Evolutionary conservation across 2,113 vertebrate species (phyloP).

Genomic region (Harpagus bidentatus): DNA sequence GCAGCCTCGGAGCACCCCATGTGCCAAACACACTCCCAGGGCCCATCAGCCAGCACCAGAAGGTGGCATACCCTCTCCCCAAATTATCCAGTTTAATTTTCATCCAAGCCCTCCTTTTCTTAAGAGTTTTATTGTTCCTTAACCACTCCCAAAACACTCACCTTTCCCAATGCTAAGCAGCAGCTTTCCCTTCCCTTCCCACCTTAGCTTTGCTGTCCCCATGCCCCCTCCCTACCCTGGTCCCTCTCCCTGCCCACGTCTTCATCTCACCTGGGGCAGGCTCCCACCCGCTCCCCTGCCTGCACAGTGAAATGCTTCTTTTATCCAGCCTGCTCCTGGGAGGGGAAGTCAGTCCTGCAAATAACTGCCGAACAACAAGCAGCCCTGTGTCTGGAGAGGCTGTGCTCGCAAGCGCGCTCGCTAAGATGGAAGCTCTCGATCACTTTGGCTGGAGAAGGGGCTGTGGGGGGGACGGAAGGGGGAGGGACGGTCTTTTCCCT

Average conservation of each 20-base stretch:
- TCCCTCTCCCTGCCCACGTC: neutral
- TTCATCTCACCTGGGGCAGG: neutral
- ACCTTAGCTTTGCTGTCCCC: neutral
- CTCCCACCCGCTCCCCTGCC: neutral
- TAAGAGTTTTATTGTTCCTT: neutral
- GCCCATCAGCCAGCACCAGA: neutral
- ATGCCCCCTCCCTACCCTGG: accelerated
- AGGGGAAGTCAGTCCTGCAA: constrained; percentile 44
- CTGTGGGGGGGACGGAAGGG: neutral
- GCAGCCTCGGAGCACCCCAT: neutral
- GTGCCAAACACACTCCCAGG: neutral
- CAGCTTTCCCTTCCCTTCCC: neutral
- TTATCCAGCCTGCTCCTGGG: neutral
- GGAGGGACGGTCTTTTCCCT: neutral
- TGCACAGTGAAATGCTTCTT: neutral
- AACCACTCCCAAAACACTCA: neutral
- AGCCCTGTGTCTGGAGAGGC: constrained; percentile 51
- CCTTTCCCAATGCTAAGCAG: neutral
- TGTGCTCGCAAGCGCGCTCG: neutral
- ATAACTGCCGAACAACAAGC: constrained; percentile 57
- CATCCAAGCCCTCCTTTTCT: neutral
- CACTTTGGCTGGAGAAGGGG: neutral
- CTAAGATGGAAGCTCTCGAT: neutral
- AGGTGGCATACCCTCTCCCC: neutral
- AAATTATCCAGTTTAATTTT: neutral